These are phyloP conservation scores for Florisuga fusca DNA, from an alignment of 2,797 vertebrate genomes.

Conservation along the genomic window DNA sequence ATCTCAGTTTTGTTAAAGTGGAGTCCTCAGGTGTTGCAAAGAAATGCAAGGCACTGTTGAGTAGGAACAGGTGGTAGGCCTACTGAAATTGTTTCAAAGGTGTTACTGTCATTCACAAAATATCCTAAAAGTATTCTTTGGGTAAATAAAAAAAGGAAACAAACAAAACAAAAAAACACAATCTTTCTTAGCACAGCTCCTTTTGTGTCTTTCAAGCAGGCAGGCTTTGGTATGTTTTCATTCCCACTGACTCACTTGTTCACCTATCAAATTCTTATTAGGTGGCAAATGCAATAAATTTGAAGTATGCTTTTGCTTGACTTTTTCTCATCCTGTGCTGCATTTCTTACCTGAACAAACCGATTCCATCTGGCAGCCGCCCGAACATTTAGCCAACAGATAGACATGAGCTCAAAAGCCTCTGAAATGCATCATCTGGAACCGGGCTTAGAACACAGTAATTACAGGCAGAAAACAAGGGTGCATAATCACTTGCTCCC, in stretches of 20 bases:
- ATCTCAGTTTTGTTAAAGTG: background rate
- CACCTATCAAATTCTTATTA: background rate
- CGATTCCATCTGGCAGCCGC: conserved; percentile 5
- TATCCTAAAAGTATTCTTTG: background rate
- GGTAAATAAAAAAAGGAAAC: too few species aligned
- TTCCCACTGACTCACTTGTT: background rate
- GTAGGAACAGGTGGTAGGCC: background rate
- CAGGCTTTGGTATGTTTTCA: background rate
- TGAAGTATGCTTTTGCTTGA: background rate
- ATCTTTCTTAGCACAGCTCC: background rate
- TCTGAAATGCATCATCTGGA: conserved; percentile 41
- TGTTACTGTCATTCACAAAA: background rate
- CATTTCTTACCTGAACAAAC: background rate
- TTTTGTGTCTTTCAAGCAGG: background rate
- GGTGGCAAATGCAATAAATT: background rate
- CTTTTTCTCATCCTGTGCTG: background rate
- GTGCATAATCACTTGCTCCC: conserved; percentile 57
- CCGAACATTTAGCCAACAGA: background rate
- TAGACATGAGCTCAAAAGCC: background rate
- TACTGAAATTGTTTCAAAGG: background rate
- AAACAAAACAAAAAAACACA: background rate
- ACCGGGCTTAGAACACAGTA: conserved; percentile 8
- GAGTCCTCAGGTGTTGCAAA: background rate
- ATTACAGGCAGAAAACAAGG: conserved; percentile 66
- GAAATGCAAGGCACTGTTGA: background rate